Conservation (phyloP, 1,140 invertebrate species). For the Drosophila nebulosa region DNA sequence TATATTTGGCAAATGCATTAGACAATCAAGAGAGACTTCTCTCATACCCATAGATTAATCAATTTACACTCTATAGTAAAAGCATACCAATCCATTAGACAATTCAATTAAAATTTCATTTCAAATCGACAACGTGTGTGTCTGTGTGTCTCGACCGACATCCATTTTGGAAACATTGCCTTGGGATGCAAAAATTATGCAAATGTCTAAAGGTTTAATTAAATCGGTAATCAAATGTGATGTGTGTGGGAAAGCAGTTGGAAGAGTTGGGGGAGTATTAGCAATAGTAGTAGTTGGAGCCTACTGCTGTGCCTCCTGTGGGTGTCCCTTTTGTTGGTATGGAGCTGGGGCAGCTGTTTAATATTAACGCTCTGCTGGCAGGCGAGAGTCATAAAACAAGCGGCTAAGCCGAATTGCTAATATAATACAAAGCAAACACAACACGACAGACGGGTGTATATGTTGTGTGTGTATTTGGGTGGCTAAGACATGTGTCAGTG, state of each 20-base stretch:
- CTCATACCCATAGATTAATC: not conserved
- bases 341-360: constrained; percentile 22
- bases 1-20: not conserved
- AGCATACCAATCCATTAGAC: not conserved
- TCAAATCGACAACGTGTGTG: too few species aligned
- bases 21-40: too few species aligned
- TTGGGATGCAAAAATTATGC: constrained; percentile 26
- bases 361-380: constrained; percentile 51
- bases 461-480: constrained; percentile 10
- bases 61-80: too few species aligned
- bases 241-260: constrained; percentile 13
- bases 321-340: not conserved
- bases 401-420: constrained; percentile 33
- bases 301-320: not conserved
- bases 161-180: not conserved
- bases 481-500: constrained; percentile 40
- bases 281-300: not conserved
- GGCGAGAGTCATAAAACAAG: constrained; percentile 55
- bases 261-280: not conserved
- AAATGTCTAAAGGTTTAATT: constrained; percentile 46
- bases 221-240: constrained; percentile 43
- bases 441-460: constrained; percentile 23
- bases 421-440: constrained; percentile 28
- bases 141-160: not conserved
- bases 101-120: constrained; percentile 21